phyloP scores from a whole-genome alignment of 2,113 vertebrate species.

The Perca schrenkii region DNA sequence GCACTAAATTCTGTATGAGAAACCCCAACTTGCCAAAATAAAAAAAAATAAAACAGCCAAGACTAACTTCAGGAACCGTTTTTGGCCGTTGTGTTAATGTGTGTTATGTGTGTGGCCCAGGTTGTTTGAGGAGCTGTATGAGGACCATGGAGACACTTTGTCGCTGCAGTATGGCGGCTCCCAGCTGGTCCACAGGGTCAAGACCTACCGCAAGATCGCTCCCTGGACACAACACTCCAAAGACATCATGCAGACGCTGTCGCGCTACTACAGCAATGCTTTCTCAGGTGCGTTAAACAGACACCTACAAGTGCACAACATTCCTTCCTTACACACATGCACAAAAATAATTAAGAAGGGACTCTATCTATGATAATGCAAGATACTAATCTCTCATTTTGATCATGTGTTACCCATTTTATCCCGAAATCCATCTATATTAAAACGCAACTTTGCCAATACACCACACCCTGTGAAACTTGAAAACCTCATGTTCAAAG shows the following conservation, averaged over 20 bases:
- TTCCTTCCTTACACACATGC: neutral
- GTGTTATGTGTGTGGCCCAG: conserved; percentile 72
- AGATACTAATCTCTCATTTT: neutral
- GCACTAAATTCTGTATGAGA: neutral
- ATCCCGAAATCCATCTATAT: neutral
- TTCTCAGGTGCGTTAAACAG: conserved; percentile 89
- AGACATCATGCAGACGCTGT: conserved; percentile 98
- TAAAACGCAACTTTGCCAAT: neutral
- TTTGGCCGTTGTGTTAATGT: neutral
- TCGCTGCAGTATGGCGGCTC: conserved; percentile 98
- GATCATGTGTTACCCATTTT: neutral
- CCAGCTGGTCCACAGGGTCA: conserved; percentile 97
- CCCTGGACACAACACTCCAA: conserved; percentile 99
- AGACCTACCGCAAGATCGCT: conserved; percentile 98
- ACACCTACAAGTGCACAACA: neutral
- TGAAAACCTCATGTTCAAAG: neutral
- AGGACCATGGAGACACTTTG: conserved; percentile 98
- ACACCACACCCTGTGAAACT: neutral
- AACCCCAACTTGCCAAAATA: no score
- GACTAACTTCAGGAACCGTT: neutral
- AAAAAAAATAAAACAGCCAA: neutral
- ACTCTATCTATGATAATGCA: neutral
- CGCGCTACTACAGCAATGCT: conserved; percentile 97
- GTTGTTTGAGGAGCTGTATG: conserved; percentile 97
- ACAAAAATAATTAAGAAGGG: neutral